Evolutionary conservation across 64 coral and sea anemone genomes (phyloP).

Genomic region (Dendronephthya gigantea): DNA sequence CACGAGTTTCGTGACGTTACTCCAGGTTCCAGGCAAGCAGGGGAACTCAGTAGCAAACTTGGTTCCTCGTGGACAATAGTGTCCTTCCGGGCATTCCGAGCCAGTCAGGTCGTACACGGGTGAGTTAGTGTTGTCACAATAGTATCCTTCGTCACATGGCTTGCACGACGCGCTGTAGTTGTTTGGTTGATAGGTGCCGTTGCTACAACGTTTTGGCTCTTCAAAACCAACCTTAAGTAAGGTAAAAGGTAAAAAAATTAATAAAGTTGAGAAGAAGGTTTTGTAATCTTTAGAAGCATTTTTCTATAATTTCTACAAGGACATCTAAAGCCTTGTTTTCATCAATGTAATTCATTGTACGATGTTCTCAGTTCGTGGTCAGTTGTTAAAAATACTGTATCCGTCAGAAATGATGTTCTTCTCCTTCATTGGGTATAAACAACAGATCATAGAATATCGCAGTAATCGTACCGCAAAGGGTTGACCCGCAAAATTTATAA

Average conservation of each 20-base stretch:
- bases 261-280: no score
- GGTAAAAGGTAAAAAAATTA: background rate
- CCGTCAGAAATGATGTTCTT: no score
- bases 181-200: constrained; percentile 71
- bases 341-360: no score
- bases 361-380: no score
- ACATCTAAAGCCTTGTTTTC: no score
- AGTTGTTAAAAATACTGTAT: no score
- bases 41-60: constrained; percentile 75
- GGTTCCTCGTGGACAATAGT: constrained; percentile 67
- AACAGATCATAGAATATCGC: no score
- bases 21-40: constrained; percentile 84
- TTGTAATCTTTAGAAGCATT: no score
- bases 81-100: constrained; percentile 61
- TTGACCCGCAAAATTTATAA: no score
- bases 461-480: no score
- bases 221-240: constrained; percentile 41
- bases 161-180: constrained; percentile 57
- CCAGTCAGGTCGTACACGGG: constrained; percentile 31
- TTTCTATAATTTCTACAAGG: no score
- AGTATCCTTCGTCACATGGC: constrained; percentile 60
- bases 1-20: constrained; percentile 59
- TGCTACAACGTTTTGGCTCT: constrained; percentile 47
- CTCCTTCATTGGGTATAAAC: no score
- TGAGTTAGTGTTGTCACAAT: constrained; percentile 66